These are phyloP conservation scores for Phengaris arion DNA, from an alignment of 2,888 invertebrate species.

Conservation along the genomic window DNA sequence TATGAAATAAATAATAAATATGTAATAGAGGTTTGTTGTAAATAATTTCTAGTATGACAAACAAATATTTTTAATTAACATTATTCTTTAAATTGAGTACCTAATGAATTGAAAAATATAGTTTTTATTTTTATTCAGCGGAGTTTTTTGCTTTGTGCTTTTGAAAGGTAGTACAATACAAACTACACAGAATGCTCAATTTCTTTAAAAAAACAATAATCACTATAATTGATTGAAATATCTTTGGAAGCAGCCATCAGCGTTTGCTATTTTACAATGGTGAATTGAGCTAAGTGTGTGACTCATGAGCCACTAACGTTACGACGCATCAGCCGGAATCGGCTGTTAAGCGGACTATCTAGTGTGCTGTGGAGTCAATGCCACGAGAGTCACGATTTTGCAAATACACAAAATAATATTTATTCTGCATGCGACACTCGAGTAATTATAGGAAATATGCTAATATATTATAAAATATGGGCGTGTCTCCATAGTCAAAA, in stretches of 20 bases:
- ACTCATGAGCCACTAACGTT: constrained; percentile 15
- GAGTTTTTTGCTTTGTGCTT: too few relatives aligned
- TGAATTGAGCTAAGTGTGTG: constrained; percentile 25
- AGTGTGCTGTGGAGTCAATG: constrained; percentile 29
- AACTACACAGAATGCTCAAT: background rate
- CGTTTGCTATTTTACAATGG: constrained; percentile 22
- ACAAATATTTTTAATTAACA: too few relatives aligned
- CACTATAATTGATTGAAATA: constrained; percentile 19
- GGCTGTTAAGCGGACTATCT: constrained; percentile 27
- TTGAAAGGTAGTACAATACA: too few relatives aligned
- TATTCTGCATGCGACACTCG: constrained; percentile 15
- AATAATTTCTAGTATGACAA: background rate
- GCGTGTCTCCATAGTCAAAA: constrained; percentile 15
- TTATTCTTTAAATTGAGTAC: too few relatives aligned
- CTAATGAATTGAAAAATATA: too few relatives aligned
- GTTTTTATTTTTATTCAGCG: too few relatives aligned
- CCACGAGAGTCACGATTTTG: constrained; percentile 34
- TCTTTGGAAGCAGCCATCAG: constrained; percentile 3
- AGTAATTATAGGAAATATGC: constrained; percentile 18
- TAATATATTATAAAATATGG: constrained; percentile 16
- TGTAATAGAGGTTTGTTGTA: too few relatives aligned
- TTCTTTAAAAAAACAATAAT: background rate
- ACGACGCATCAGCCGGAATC: constrained; percentile 28
- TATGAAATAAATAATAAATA: too few relatives aligned
- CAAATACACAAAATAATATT: constrained; percentile 25